Conservation (phyloP, 2,888 invertebrate genomes). For the Zelleria hepariella region DNA sequence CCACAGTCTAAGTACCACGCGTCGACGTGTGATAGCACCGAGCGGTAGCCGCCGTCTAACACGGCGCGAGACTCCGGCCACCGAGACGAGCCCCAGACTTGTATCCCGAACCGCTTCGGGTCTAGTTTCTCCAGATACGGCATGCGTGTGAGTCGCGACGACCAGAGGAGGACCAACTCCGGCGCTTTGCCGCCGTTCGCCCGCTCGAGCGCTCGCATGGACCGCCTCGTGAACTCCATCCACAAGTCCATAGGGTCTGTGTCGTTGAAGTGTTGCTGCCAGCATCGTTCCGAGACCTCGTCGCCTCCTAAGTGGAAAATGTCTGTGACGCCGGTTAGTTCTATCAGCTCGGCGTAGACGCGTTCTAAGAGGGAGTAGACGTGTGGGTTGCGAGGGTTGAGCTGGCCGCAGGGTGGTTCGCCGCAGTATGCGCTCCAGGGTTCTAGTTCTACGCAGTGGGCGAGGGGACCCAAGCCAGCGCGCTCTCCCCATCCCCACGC, state of each 20-base stretch:
- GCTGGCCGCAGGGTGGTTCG: slow-evolving; percentile 89
- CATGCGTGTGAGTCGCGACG: slow-evolving; percentile 81
- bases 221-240: slow-evolving; percentile 82
- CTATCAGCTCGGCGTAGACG: slow-evolving; percentile 81
- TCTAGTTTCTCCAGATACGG: slow-evolving; percentile 76
- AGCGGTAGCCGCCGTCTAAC: slow-evolving; percentile 81
- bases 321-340: slow-evolving; percentile 81
- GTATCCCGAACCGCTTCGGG: slow-evolving; percentile 74
- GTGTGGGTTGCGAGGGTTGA: slow-evolving; percentile 85
- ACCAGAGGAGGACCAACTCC: slow-evolving; percentile 78
- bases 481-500: slow-evolving; percentile 89
- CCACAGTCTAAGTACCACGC: slow-evolving; percentile 93
- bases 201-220: slow-evolving; percentile 72
- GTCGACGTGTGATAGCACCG: slow-evolving; percentile 88
- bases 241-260: slow-evolving; percentile 83
- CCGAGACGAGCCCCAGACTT: slow-evolving; percentile 85
- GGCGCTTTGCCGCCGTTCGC: slow-evolving; percentile 74
- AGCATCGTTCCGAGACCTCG: slow-evolving; percentile 86
- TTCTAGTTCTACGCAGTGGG: slow-evolving; percentile 84
- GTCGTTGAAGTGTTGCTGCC: slow-evolving; percentile 82
- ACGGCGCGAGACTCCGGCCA: slow-evolving; percentile 86
- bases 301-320: slow-evolving; percentile 89
- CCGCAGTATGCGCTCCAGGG: slow-evolving; percentile 87
- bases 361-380: slow-evolving; percentile 81
- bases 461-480: slow-evolving; percentile 82